Percentiles rank a stretch among this genome's conserved stretches.
Conservation (phyloP, 1,140 invertebrate genomes). For the Zaprionus davidi region DNA sequence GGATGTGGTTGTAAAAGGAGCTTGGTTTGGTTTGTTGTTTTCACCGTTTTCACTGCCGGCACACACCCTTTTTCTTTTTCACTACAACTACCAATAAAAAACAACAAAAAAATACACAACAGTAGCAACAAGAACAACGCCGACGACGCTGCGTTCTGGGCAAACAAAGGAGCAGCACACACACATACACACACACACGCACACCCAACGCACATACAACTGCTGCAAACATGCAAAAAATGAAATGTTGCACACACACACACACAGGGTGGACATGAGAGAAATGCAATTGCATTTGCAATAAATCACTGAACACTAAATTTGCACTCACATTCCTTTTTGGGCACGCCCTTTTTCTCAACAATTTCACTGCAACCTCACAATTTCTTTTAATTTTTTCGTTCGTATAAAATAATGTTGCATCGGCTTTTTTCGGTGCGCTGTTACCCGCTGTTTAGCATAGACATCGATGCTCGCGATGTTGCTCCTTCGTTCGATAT, state of each 20-base stretch:
- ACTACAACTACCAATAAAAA: conserved; percentile 31
- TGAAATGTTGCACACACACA: conserved; percentile 41
- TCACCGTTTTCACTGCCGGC: conserved; percentile 38
- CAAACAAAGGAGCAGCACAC: conserved; percentile 76
- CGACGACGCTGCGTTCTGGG: conserved; percentile 61
- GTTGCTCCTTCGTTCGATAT: not conserved
- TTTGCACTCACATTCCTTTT: conserved; percentile 45
- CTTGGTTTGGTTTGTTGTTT: conserved; percentile 35
- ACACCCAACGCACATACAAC: conserved; percentile 19
- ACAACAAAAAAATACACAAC: conserved; percentile 10
- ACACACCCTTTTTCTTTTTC: conserved; percentile 71
- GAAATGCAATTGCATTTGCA: conserved; percentile 33
- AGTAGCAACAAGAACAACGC: conserved; percentile 45
- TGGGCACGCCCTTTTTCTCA: conserved; percentile 48
- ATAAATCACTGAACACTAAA: conserved; percentile 12
- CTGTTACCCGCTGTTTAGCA: conserved; percentile 43
- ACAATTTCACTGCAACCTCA: conserved; percentile 43
- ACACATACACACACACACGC: conserved; percentile 36
- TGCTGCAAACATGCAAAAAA: conserved; percentile 43
- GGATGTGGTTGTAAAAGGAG: conserved; percentile 51
- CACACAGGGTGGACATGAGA: conserved; percentile 24
- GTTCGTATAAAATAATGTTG: conserved; percentile 41
- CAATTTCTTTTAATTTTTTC: conserved; percentile 40
- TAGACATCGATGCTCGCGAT: conserved; percentile 47
- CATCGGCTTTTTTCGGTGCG: conserved; percentile 55